Evolutionary conservation across 2,888 invertebrate genomes (phyloP).

Genomic region (Drosophila emarginata): DNA sequence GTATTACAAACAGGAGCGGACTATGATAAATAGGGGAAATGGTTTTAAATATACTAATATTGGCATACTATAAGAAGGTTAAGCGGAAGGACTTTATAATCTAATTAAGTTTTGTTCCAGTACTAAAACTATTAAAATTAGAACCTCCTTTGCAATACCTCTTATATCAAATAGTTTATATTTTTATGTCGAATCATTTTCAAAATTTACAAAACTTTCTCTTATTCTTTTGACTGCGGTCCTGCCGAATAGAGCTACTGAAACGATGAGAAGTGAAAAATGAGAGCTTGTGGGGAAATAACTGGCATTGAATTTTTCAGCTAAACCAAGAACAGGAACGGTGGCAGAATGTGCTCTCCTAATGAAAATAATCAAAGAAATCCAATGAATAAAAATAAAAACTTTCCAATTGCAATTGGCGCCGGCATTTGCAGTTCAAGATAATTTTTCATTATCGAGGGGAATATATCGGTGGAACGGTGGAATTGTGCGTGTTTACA

Average conservation of each 20-base stretch:
- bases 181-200: too few relatives aligned
- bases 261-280: neutral
- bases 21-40: neutral
- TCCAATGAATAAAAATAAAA: slow-evolving; percentile 30
- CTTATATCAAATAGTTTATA: too few relatives aligned
- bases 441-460: slow-evolving; percentile 57
- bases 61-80: neutral
- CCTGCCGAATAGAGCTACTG: too few relatives aligned
- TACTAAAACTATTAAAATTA: too few relatives aligned
- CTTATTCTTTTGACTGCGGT: too few relatives aligned
- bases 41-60: neutral
- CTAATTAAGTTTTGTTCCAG: too few relatives aligned
- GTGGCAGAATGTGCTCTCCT: neutral
- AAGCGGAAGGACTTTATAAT: too few relatives aligned
- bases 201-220: too few relatives aligned
- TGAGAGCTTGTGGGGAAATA: neutral
- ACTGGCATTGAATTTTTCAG: neutral
- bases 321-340: neutral
- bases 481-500: slow-evolving; percentile 42
- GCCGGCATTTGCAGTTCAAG: slow-evolving; percentile 61
- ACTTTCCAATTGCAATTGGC: slow-evolving; percentile 66
- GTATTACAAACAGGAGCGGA: slow-evolving; percentile 35
- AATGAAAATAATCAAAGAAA: slow-evolving; percentile 52
- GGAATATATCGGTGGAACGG: slow-evolving; percentile 21
- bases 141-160: too few relatives aligned